Evolutionary conservation across 37 sponge, comb jelly and placozoan species (phyloP).

Genomic region (Hormiphora californensis): DNA sequence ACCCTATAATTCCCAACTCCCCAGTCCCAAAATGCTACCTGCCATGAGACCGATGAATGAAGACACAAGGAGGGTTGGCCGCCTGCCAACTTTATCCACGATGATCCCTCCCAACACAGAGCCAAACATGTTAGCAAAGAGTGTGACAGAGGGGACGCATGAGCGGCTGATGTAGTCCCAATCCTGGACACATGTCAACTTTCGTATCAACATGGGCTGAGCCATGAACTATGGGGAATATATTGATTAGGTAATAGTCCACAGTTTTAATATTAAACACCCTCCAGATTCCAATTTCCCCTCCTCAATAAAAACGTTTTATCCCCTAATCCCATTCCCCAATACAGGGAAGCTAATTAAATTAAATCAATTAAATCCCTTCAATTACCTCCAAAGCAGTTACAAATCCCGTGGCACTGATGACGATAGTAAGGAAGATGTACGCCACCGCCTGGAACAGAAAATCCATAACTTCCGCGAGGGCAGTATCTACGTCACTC

Average conservation of each 20-base stretch:
- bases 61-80: neutral
- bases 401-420: constrained; percentile 11
- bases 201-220: neutral
- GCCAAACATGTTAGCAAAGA: constrained; percentile 31
- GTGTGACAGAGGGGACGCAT: neutral
- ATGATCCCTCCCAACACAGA: neutral
- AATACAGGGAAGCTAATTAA: no score
- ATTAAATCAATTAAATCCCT: neutral
- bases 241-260: no score
- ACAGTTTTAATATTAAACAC: no score
- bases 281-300: no score
- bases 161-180: neutral
- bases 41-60: neutral
- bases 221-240: no score
- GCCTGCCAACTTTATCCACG: constrained; percentile 12
- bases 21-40: no score
- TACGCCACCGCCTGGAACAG: neutral
- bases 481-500: neutral
- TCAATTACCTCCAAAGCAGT: constrained; percentile 16
- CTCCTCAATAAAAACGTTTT: no score
- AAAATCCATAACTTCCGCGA: neutral
- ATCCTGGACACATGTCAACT: constrained; percentile 14
- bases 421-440: neutral
- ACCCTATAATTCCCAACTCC: no score
- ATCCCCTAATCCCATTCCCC: neutral